A percentile compares a stretch with the other conserved stretches of the same genome.
These are phyloP conservation scores for Regulus satrapa DNA, from an alignment of 2,113 vertebrate genomes.

Conservation along the genomic window DNA sequence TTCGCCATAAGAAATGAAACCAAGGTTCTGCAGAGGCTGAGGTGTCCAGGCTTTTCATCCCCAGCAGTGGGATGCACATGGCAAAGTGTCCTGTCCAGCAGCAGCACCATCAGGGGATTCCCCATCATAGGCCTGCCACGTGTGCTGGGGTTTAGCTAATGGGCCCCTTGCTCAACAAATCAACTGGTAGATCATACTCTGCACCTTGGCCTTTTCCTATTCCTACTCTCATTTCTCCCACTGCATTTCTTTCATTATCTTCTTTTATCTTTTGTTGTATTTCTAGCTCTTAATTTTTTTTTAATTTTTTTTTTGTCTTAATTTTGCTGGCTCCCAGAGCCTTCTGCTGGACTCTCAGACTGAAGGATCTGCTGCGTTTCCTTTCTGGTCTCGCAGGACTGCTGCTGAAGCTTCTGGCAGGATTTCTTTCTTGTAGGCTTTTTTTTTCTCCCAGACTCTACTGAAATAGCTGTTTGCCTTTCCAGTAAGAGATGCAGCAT, in stretches of 20 bases:
- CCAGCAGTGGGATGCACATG: neutral
- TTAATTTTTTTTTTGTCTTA: neutral
- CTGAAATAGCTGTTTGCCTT: slow-evolving; percentile 21
- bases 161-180: neutral
- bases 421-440: neutral
- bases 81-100: neutral
- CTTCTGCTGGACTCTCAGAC: neutral
- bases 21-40: neutral
- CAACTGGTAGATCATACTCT: neutral
- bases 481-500: neutral
- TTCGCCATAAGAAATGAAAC: neutral
- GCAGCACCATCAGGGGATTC: neutral
- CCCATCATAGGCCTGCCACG: neutral
- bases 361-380: slow-evolving; percentile 32
- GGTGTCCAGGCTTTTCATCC: neutral
- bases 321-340: neutral
- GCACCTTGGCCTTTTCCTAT: neutral
- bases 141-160: neutral
- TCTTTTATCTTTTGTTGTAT: neutral
- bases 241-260: neutral
- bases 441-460: neutral
- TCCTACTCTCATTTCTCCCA: neutral
- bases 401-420: slow-evolving; percentile 26
- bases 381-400: neutral
- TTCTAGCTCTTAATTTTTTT: neutral